Evolutionary conservation across 1,140 invertebrate genomes (phyloP).

Genomic region (Gerris buenoi): DNA sequence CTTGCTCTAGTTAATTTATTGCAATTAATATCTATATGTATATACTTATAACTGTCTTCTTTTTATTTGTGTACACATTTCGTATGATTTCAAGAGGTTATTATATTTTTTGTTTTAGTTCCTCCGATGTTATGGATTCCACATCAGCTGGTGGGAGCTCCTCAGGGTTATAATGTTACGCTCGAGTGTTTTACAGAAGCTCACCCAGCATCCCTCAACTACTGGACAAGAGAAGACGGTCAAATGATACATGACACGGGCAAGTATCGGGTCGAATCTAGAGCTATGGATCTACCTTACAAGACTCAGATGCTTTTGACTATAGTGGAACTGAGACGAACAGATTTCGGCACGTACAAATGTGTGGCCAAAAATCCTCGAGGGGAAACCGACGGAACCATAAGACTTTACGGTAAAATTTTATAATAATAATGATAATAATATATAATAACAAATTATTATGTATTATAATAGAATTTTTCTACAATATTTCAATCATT

Average conservation of each 20-base stretch:
- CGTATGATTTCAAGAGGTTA: too few species aligned
- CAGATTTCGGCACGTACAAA: conserved; percentile 75
- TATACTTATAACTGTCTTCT: too few species aligned
- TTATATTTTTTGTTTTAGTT: too few species aligned
- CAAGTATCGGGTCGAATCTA: conserved; percentile 50
- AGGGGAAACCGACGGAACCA: conserved; percentile 80
- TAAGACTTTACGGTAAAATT: conserved; percentile 68
- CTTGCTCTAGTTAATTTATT: too few species aligned
- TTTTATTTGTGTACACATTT: too few species aligned
- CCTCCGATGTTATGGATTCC: conserved; percentile 80
- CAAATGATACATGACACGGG: conserved; percentile 73
- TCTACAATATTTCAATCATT: too few species aligned
- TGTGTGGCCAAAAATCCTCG: conserved; percentile 85
- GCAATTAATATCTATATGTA: too few species aligned
- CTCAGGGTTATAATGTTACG: conserved; percentile 60
- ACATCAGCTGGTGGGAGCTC: conserved; percentile 72
- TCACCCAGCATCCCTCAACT: conserved; percentile 77
- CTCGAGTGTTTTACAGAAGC: conserved; percentile 80
- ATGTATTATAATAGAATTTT: too few species aligned
- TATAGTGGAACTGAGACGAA: conserved; percentile 52
- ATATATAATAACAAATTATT: too few species aligned
- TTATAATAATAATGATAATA: too few species aligned
- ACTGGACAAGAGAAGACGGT: conserved; percentile 75
- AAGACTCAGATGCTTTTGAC: conserved; percentile 71
- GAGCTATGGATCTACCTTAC: conserved; percentile 48